Evolutionary conservation across 2,888 invertebrate species (phyloP).

Genomic region (Eilema depressum): DNA sequence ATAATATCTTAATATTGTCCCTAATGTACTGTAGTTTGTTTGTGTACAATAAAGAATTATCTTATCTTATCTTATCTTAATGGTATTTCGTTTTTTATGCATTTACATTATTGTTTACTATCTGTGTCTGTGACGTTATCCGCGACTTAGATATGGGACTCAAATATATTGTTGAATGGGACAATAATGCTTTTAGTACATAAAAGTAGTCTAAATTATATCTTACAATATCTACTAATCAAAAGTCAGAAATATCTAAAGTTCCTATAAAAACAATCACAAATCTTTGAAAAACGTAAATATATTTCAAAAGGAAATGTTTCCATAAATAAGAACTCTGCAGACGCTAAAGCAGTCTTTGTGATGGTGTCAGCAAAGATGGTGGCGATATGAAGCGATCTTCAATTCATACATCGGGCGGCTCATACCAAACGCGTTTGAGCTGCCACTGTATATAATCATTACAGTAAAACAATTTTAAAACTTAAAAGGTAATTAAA

Average conservation of each 20-base stretch:
- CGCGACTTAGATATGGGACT: no score
- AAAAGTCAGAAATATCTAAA: background rate
- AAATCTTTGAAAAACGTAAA: background rate
- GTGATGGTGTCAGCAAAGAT: conserved; percentile 43
- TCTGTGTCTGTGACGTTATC: no score
- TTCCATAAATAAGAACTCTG: conserved; percentile 9
- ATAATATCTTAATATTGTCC: no score
- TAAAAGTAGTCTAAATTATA: no score
- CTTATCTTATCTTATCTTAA: no score
- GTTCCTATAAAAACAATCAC: background rate
- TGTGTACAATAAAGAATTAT: no score
- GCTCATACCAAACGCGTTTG: conserved; percentile 39
- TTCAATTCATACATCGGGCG: conserved; percentile 42
- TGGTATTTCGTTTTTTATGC: no score
- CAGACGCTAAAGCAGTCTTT: conserved; percentile 22
- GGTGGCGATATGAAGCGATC: conserved; percentile 47
- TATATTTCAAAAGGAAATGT: conserved; percentile 4
- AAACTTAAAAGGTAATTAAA: no score
- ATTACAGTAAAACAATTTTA: conserved; percentile 23
- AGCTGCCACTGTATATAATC: conserved; percentile 8
- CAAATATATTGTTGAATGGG: no score
- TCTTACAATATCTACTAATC: background rate
- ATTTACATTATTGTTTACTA: no score
- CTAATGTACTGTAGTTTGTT: no score
- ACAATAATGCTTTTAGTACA: no score